Base-by-base conservation (phyloP, 1,140 invertebrate genomes). In the Pentalonia nigronervosa region DNA sequence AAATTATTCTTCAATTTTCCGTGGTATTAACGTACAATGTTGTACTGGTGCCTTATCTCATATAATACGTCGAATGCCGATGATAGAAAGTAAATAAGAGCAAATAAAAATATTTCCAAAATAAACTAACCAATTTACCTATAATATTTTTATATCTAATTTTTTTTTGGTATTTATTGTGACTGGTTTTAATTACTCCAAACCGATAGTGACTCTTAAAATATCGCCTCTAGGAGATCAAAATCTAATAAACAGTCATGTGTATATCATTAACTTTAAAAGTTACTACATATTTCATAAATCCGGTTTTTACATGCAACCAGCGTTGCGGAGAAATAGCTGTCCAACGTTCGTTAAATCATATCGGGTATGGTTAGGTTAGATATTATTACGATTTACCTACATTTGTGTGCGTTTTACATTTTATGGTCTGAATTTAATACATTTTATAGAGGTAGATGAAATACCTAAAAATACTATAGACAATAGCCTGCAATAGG, bases 271-370 rank as follows among this genome's bases (percentile, higher is more conserved):
- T 87, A 87, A 17, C 30, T 87, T 87, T 2, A 87, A 34, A 36
- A 53, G 88, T 90, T 90, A 56, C 88, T 90, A 60, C 89, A 45
- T 14, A 87, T 90, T 90, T 90, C 34, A 90, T 60, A 90, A 90
- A 90, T 90, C 89, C 89, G 50, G 89, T 90, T 90, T 90, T 60
- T 53, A 36, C 48, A 36, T 34, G 47, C 47, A 20, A 50, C 36
- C 41, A 9, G 48, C 20, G 7, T 36, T 41, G 3, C 36, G 41
- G 20, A 87, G n/a, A n/a, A 48, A 86, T n/a, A 48, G 86, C 7
- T 17, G 47, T 87, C 7, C 17, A 8, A 87, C 2, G 48, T 48
- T 87, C 14, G 41, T 30, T 84, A 41, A 45, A 84, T 84, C 20
- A 84, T 84, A 84, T 30, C 4, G 60, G 60, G 60, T 83, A 83